These are phyloP conservation scores for Yponomeuta sedellus DNA, from an alignment of 2,888 invertebrate genomes.

Conservation along the genomic window DNA sequence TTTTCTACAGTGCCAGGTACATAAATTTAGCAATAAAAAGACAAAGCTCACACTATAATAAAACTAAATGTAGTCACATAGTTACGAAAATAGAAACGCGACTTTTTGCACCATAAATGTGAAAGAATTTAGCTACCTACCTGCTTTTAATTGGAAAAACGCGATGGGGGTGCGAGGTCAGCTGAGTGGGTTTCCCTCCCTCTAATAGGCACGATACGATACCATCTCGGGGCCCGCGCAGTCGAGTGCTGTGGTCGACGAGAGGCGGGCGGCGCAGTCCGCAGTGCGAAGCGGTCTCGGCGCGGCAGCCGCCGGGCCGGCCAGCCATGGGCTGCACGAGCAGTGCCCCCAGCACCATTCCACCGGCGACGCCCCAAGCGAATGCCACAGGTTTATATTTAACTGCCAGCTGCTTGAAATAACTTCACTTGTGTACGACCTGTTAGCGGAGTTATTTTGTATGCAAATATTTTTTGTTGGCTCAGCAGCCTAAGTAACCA, in stretches of 20 bases:
- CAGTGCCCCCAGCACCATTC: slow-evolving; percentile 55
- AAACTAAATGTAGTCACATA: slow-evolving; percentile 4
- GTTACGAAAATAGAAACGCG: slow-evolving; percentile 9
- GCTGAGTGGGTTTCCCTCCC: slow-evolving; percentile 63
- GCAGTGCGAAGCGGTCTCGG: background rate
- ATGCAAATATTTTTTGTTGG: background rate
- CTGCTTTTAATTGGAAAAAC: slow-evolving; percentile 67
- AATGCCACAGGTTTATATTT: slow-evolving; percentile 43
- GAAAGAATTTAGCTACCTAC: slow-evolving; percentile 52
- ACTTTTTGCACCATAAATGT: slow-evolving; percentile 52
- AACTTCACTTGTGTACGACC: background rate
- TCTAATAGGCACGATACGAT: slow-evolving; percentile 68
- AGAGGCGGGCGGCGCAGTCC: slow-evolving; percentile 44
- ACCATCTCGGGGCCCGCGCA: slow-evolving; percentile 38
- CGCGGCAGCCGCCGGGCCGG: background rate
- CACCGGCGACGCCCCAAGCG: slow-evolving; percentile 26
- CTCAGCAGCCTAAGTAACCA: background rate
- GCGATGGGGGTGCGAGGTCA: slow-evolving; percentile 76
- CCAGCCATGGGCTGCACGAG: slow-evolving; percentile 64
- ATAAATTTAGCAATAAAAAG: background rate
- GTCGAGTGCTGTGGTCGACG: slow-evolving; percentile 51
- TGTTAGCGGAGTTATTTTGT: background rate
- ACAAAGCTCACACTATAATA: background rate
- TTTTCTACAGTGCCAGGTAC: background rate
- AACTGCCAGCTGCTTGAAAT: background rate